Percentiles rank a stretch among this genome's conserved stretches.
Evolutionary conservation across 2,113 vertebrate species (phyloP).

Genomic region (Callopanchax toddi): DNA sequence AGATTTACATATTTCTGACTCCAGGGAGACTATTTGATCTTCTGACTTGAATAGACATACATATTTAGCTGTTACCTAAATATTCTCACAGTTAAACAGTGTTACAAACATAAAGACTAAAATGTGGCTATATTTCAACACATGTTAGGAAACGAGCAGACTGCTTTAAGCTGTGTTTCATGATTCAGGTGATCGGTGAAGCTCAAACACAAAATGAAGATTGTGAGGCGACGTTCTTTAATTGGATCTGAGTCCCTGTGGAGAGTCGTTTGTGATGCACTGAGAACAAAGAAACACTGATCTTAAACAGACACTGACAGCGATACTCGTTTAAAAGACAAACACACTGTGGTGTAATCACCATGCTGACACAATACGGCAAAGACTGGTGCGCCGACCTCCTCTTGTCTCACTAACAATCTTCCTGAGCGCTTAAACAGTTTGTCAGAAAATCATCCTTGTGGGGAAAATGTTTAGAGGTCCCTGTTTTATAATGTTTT

Average conservation of each 20-base stretch:
- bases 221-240: conserved; percentile 26
- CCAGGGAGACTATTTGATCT: conserved; percentile 14
- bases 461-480: conserved; percentile 4
- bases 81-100: conserved; percentile 8
- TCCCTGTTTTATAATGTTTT: conserved; percentile 3
- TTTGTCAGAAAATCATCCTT: conserved; percentile 4
- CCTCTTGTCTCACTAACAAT: conserved; percentile 30
- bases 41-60: not conserved
- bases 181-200: conserved; percentile 18
- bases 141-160: not conserved
- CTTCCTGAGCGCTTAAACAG: conserved; percentile 4
- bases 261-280: conserved; percentile 46
- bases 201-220: conserved; percentile 7
- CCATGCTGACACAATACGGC: conserved; percentile 6
- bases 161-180: conserved; percentile 15
- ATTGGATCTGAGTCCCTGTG: conserved; percentile 47
- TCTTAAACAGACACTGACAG: conserved; percentile 23
- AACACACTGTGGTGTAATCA: conserved; percentile 15
- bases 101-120: not conserved
- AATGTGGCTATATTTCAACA: not conserved
- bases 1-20: conserved; percentile 58
- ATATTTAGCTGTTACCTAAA: not conserved
- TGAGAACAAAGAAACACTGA: conserved; percentile 39
- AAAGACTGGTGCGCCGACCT: not conserved
- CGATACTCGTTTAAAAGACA: conserved; percentile 36